Evolutionary conservation across 1,140 invertebrate species (phyloP).

Genomic region (Caenorhabditis inopinata): DNA sequence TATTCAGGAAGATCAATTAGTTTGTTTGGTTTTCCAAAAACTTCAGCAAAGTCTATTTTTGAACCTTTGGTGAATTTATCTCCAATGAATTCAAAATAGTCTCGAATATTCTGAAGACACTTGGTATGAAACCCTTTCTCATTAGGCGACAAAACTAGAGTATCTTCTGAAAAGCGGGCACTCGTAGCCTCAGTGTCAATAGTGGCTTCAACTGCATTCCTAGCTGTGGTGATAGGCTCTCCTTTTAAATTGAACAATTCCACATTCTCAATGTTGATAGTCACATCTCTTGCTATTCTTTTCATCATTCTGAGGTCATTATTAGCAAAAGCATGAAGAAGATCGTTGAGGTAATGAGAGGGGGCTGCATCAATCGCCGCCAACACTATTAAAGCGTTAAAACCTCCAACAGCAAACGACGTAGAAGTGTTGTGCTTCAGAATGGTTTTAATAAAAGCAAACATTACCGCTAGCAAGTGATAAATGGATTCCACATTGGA

Average conservation of each 20-base stretch:
- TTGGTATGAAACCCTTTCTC: not conserved
- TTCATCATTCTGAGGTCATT: conserved; percentile 31
- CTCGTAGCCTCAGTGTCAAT: not conserved
- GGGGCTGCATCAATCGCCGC: conserved; percentile 1
- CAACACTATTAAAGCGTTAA: not conserved
- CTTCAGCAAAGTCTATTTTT: not conserved
- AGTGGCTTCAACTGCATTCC: conserved; percentile 28
- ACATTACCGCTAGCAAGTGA: not conserved
- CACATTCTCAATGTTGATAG: not conserved
- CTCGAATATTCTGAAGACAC: not conserved
- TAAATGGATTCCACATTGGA: not conserved
- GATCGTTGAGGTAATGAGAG: conserved; percentile 35
- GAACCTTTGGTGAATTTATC: not conserved
- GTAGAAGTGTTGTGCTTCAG: not conserved
- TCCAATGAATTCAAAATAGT: not conserved
- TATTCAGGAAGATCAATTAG: conserved; percentile 35
- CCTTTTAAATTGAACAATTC: conserved; percentile 1
- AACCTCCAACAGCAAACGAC: not conserved
- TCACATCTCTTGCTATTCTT: conserved; percentile 29
- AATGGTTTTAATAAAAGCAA: conserved; percentile 10
- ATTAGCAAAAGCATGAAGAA: not conserved
- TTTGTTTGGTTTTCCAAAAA: not conserved
- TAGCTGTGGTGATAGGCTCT: conserved; percentile 5
- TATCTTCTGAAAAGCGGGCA: not conserved
- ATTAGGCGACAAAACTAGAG: not conserved